Percentiles rank a stretch among this genome's conserved stretches.
These are phyloP conservation scores for Pantherophis vulpinus DNA, from an alignment of 2,797 vertebrate genomes.

Conservation along the genomic window DNA sequence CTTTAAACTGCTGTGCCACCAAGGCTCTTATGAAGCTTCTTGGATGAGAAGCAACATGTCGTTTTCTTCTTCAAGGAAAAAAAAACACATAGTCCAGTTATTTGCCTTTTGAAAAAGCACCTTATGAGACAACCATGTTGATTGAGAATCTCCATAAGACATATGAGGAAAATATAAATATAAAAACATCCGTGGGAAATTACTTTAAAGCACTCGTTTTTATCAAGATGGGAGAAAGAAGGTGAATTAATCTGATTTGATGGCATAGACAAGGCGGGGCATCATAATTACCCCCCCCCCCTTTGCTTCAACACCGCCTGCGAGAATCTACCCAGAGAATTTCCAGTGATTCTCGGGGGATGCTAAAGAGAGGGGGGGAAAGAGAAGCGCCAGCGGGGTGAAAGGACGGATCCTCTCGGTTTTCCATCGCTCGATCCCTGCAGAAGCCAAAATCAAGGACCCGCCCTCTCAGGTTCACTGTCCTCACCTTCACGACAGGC, in stretches of 20 bases:
- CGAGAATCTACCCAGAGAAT: neutral
- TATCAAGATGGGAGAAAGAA: neutral
- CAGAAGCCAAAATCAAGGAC: neutral
- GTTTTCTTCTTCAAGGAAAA: neutral
- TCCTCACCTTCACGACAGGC: constrained; percentile 85
- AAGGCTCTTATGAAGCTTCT: neutral
- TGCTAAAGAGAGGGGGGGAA: neutral
- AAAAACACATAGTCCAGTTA: neutral
- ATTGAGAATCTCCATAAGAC: neutral
- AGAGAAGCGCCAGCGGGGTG: no score
- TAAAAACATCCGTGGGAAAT: neutral
- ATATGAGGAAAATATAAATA: neutral
- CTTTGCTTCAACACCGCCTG: neutral
- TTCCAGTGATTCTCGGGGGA: neutral
- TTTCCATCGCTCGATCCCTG: neutral
- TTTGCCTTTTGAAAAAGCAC: neutral
- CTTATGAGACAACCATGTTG: neutral
- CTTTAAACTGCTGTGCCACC: no score
- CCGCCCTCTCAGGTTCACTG: neutral
- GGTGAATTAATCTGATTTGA: neutral
- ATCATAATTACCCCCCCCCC: no score
- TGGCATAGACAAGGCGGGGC: neutral
- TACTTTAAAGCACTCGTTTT: neutral
- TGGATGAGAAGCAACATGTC: neutral
- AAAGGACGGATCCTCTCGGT: neutral